Percentiles rank a stretch among this genome's conserved stretches.
Conservation (phyloP, 2,888 invertebrate species). For the Ormia ochracea region DNA sequence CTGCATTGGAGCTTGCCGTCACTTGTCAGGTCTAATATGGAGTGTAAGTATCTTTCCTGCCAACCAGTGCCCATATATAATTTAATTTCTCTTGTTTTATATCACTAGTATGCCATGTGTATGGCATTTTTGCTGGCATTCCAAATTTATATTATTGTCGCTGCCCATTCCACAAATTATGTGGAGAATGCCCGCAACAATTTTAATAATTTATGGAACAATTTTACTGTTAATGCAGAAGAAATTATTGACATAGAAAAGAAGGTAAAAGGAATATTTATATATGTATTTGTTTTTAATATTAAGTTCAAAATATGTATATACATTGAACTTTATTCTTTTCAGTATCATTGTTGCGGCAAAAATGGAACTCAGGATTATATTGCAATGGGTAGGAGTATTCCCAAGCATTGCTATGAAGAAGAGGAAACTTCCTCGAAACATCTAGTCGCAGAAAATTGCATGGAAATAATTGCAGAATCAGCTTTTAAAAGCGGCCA, state of each 20-base stretch:
- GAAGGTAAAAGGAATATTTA: slow-evolving; percentile 67
- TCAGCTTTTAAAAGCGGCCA: slow-evolving; percentile 69
- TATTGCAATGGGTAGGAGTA: slow-evolving; percentile 64
- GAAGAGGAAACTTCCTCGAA: slow-evolving; percentile 60
- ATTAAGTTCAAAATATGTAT: neutral
- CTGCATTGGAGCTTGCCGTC: slow-evolving; percentile 91
- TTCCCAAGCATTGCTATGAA: slow-evolving; percentile 69
- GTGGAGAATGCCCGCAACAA: slow-evolving; percentile 67
- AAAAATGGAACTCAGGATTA: slow-evolving; percentile 71
- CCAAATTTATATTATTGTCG: slow-evolving; percentile 78
- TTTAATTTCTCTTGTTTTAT: neutral
- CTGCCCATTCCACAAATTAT: slow-evolving; percentile 71
- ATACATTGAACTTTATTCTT: neutral
- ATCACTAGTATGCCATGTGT: slow-evolving; percentile 82
- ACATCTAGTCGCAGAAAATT: slow-evolving; percentile 66
- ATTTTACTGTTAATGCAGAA: slow-evolving; percentile 63
- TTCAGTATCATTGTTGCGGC: slow-evolving; percentile 73
- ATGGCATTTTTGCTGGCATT: slow-evolving; percentile 84
- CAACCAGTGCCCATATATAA: neutral
- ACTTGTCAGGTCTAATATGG: slow-evolving; percentile 90
- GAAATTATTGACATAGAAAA: slow-evolving; percentile 67
- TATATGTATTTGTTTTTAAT: neutral
- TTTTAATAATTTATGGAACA: slow-evolving; percentile 68
- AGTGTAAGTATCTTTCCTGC: slow-evolving; percentile 80
- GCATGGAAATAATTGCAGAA: slow-evolving; percentile 67